These are phyloP conservation scores for Trididemnum miniatum DNA, from an alignment of 23 tunicate genomes.

Conservation along the genomic window DNA sequence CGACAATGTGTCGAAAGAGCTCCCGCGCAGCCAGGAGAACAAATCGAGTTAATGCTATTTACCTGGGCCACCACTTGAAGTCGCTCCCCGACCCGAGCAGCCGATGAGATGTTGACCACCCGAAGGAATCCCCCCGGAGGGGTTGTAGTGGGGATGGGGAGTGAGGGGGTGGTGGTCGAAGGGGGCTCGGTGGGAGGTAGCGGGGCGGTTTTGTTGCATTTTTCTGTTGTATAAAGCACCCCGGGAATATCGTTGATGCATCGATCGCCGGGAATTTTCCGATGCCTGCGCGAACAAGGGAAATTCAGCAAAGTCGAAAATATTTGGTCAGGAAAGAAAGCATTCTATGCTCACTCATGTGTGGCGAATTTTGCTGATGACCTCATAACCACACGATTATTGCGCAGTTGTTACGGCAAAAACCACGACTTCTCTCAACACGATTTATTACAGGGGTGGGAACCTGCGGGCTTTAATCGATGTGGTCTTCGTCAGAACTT, in stretches of 20 bases:
- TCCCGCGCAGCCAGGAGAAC: no score
- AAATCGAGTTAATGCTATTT: background rate
- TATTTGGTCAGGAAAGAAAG: no score
- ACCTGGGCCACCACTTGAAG: background rate
- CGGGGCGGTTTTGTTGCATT: constrained; percentile 31
- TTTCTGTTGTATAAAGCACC: background rate
- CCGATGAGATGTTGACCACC: background rate
- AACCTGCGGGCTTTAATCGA: no score
- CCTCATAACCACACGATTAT: no score
- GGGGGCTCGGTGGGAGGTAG: constrained; percentile 25
- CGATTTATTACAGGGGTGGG: no score
- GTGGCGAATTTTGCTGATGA: no score
- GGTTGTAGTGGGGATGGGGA: constrained; percentile 25
- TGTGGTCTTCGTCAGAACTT: no score
- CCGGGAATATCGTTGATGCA: constrained; percentile 46
- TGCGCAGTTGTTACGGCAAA: no score
- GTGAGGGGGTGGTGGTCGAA: constrained; percentile 32
- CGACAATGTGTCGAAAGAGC: no score
- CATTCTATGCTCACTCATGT: no score
- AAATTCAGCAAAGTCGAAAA: no score
- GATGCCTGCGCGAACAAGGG: constrained; percentile 44
- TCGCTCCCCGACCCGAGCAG: background rate
- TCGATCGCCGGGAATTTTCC: constrained; percentile 76
- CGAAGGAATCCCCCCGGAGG: background rate
- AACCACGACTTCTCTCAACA: no score